Base-by-base conservation (phyloP, 2,888 invertebrate species). In the Mimas tiliae region DNA sequence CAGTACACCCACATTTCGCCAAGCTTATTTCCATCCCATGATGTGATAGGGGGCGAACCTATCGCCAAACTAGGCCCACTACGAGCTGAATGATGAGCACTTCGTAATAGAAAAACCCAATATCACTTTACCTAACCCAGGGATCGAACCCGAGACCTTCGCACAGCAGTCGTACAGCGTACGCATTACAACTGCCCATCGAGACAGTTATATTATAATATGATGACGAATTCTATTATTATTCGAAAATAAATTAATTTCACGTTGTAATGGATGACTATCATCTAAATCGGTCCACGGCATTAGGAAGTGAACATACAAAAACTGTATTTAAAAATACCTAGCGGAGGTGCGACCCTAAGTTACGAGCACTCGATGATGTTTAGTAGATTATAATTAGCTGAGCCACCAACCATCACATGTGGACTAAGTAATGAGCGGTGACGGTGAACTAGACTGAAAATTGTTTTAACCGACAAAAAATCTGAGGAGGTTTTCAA, bases 351-450 rank as follows among this genome's bases (percentile, higher is more conserved):
- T 79, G 85, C 89, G 87, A 90, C 91, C 93, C 92, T 89, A 91
- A 87, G 76, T 89, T 88, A 88, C 87, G 80, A 87, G 83, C 87
- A 87, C 88, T 88, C 90, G 89, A 90, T 91, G 90, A 91, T 90
- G 89, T 91, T 91, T 90, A 91, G 92, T 88, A 86, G 91, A 91
- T 91, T 93, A 93, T 93, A 93, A 93, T 92, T 93, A 93, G 93
- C 89, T 80, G 81, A 82, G 87, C 86, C 86, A 84, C 86, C 83
- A 84, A 85, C 82, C 81, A 77, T 74, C 72, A 69, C 58, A 65
- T 68, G 70, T 70, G 83, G 82, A 70, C 74, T 63, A 63, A 52
- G 52, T 53, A 51, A 58, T 19, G 38, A 47, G 53, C 12, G 52
- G n/a, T 33, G 48, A 51, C 66, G 47, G 12, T 16, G 11, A 12